Evolutionary conservation across 2,113 vertebrate species (phyloP).

Genomic region (Typhlomys cinereus): DNA sequence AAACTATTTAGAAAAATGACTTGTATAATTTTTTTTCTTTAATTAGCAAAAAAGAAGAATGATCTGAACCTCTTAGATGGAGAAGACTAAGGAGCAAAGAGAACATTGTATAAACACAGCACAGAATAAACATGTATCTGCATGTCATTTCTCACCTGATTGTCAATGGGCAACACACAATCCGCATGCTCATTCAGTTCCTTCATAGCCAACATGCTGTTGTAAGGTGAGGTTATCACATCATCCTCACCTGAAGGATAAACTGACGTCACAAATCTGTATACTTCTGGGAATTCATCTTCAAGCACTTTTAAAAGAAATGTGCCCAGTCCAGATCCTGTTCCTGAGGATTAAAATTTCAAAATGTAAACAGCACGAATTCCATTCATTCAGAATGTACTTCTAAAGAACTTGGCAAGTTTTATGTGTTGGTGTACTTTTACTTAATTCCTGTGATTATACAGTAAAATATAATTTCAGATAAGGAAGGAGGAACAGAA

Average conservation of each 20-base stretch:
- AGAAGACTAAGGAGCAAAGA: slow-evolving; percentile 32
- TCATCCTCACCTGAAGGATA: slow-evolving; percentile 96
- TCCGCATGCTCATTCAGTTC: slow-evolving; percentile 96
- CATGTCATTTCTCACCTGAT: slow-evolving; percentile 89
- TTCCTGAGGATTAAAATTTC: slow-evolving; percentile 86
- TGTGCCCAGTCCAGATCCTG: slow-evolving; percentile 97
- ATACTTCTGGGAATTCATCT: slow-evolving; percentile 97
- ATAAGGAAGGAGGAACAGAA: neutral
- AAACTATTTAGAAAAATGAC: slow-evolving; percentile 49
- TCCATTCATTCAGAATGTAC: slow-evolving; percentile 10
- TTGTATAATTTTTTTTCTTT: neutral
- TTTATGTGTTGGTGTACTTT: slow-evolving; percentile 11
- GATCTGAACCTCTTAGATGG: slow-evolving; percentile 26
- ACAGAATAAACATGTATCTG: neutral
- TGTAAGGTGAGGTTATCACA: slow-evolving; percentile 98
- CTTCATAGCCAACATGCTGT: slow-evolving; percentile 96
- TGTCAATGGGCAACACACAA: slow-evolving; percentile 96
- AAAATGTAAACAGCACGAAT: slow-evolving; percentile 59
- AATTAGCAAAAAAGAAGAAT: slow-evolving; percentile 39
- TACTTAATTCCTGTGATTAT: neutral
- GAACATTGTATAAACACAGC: neutral
- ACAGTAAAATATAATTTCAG: slow-evolving; percentile 6
- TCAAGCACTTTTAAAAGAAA: slow-evolving; percentile 93
- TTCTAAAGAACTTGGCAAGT: neutral
- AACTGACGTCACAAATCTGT: slow-evolving; percentile 93